These are phyloP conservation scores for Pipistrellus nathusii DNA, from an alignment of 2,797 vertebrate genomes.

Conservation along the genomic window DNA sequence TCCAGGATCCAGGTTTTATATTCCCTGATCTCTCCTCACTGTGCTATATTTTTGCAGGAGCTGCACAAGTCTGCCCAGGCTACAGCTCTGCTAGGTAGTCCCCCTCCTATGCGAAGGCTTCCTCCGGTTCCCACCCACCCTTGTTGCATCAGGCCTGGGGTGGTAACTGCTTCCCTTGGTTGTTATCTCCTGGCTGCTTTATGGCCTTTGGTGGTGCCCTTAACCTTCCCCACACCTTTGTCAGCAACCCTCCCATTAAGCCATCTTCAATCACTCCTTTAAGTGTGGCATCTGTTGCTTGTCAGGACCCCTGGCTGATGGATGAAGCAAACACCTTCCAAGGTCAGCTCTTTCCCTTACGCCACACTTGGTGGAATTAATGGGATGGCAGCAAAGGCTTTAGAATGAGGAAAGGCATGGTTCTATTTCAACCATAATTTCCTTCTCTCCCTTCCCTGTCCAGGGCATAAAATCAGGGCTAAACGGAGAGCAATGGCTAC, in stretches of 20 bases:
- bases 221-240: neutral
- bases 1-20: neutral
- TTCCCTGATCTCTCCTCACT: neutral
- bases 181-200: neutral
- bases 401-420: neutral
- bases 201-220: neutral
- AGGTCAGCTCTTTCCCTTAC: neutral
- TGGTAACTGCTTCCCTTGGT: neutral
- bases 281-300: neutral
- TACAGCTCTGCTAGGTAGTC: neutral
- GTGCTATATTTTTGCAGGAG: neutral
- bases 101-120: neutral
- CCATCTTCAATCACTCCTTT: neutral
- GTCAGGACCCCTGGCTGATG: neutral
- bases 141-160: neutral
- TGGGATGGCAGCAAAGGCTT: neutral
- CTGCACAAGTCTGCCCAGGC: neutral
- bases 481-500: neutral
- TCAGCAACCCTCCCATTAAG: slow-evolving; percentile 11
- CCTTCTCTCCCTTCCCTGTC: neutral
- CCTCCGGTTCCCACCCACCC: neutral
- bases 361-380: neutral
- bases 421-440: neutral
- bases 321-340: neutral
- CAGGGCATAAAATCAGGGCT: neutral